These are phyloP conservation scores for Xanthorhoe designata DNA, from an alignment of 2,888 invertebrate species.

Conservation along the genomic window DNA sequence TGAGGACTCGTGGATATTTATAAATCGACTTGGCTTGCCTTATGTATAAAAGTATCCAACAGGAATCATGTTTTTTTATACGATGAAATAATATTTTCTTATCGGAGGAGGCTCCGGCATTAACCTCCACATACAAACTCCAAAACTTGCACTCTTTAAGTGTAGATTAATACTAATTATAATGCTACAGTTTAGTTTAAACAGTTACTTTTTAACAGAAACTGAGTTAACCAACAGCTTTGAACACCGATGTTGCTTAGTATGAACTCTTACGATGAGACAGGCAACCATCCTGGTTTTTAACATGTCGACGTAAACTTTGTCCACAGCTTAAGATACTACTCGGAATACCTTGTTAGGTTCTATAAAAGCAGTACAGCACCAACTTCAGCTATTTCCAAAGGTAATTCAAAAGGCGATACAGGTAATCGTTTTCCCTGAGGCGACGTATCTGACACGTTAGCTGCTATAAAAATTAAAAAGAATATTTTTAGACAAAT, in stretches of 20 bases:
- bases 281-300: not conserved
- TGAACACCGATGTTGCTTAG: no score
- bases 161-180: no score
- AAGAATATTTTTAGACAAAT: conserved; percentile 17
- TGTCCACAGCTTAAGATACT: conserved; percentile 6
- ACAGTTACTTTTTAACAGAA: no score
- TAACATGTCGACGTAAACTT: not conserved
- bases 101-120: no score
- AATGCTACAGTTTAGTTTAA: no score
- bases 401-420: conserved; percentile 31
- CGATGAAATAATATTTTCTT: no score
- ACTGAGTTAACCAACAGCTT: no score
- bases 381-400: conserved; percentile 26
- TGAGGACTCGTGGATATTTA: conserved; percentile 1
- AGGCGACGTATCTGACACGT: conserved; percentile 13
- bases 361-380: conserved; percentile 21
- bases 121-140: no score
- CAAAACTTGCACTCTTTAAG: no score
- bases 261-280: no score
- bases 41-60: no score
- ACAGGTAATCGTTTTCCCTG: conserved; percentile 28
- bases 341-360: conserved; percentile 14
- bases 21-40: not conserved
- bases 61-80: not conserved
- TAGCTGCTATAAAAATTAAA: conserved; percentile 23